Evolutionary conservation across 1,140 invertebrate genomes (phyloP).

Genomic region (Drepana arcuata): DNA sequence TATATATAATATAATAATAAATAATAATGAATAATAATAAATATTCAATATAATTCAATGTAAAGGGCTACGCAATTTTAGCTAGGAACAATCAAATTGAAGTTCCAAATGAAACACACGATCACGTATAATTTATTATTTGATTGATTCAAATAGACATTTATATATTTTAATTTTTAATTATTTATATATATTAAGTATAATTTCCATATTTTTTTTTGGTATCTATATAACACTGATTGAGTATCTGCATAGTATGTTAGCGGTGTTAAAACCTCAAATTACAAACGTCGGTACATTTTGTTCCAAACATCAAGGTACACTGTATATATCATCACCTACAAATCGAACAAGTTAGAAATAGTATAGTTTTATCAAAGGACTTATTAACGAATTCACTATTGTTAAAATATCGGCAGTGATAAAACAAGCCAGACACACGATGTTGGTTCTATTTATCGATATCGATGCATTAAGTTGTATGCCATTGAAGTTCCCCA

Average conservation of each 20-base stretch:
- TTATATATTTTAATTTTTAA: constrained; percentile 50
- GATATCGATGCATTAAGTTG: too few species aligned
- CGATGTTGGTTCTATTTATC: constrained; percentile 18
- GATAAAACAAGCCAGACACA: constrained; percentile 59
- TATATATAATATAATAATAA: too few species aligned
- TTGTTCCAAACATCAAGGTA: constrained; percentile 68
- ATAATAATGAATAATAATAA: too few species aligned
- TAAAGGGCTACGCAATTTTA: too few species aligned
- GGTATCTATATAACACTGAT: constrained; percentile 63
- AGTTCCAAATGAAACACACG: constrained; percentile 52
- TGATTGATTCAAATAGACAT: constrained; percentile 70
- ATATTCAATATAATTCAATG: too few species aligned
- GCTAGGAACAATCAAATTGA: too few species aligned
- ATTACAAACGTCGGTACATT: constrained; percentile 62
- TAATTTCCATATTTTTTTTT: constrained; percentile 69
- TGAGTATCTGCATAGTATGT: constrained; percentile 49
- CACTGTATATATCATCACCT: constrained; percentile 62
- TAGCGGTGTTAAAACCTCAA: constrained; percentile 45
- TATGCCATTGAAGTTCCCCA: constrained; percentile 12
- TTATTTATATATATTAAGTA: constrained; percentile 49
- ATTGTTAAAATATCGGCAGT: constrained; percentile 62
- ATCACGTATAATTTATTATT: constrained; percentile 52
- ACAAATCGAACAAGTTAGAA: constrained; percentile 70
- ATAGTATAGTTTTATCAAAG: constrained; percentile 69
- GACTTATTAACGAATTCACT: constrained; percentile 49